These are phyloP conservation scores for Metalampra italica DNA, from an alignment of 2,888 invertebrate genomes.

Conservation along the genomic window DNA sequence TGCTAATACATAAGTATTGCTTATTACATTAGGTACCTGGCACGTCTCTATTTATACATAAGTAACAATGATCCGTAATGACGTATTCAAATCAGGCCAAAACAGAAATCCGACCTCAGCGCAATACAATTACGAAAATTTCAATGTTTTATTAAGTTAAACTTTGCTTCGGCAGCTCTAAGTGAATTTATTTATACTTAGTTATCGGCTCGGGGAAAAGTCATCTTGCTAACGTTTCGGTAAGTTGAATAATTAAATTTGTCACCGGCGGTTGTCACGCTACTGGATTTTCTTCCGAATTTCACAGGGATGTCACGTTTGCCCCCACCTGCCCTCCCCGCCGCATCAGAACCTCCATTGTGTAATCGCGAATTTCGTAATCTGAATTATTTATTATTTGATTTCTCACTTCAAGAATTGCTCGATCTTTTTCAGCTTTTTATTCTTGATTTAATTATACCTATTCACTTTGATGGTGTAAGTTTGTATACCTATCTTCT, in stretches of 20 bases:
- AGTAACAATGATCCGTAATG: constrained; percentile 63
- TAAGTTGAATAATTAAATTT: constrained; percentile 78
- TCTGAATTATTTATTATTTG: constrained; percentile 76
- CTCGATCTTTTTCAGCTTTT: constrained; percentile 17
- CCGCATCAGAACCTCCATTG: constrained; percentile 44
- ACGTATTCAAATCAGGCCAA: constrained; percentile 67
- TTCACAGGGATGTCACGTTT: constrained; percentile 68
- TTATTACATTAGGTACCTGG: no score
- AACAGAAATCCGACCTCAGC: constrained; percentile 59
- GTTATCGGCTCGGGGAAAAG: constrained; percentile 73
- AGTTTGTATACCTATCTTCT: no score
- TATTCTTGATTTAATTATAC: constrained; percentile 6
- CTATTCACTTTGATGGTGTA: no score
- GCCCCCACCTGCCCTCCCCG: constrained; percentile 25
- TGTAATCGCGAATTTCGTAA: constrained; percentile 65
- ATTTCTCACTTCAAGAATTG: constrained; percentile 55
- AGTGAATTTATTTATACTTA: constrained; percentile 78
- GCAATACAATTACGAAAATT: constrained; percentile 73
- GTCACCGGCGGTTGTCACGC: constrained; percentile 74
- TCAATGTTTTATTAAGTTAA: constrained; percentile 77
- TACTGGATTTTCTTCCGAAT: constrained; percentile 69
- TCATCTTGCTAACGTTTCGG: constrained; percentile 76
- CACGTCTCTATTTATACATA: no score
- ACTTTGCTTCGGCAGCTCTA: constrained; percentile 74
- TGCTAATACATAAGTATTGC: no score